Evolutionary conservation across 2,888 invertebrate species (phyloP), one percentile per base, ranked within the genome.

Genomic region (Drosophila demipolita): DNA sequence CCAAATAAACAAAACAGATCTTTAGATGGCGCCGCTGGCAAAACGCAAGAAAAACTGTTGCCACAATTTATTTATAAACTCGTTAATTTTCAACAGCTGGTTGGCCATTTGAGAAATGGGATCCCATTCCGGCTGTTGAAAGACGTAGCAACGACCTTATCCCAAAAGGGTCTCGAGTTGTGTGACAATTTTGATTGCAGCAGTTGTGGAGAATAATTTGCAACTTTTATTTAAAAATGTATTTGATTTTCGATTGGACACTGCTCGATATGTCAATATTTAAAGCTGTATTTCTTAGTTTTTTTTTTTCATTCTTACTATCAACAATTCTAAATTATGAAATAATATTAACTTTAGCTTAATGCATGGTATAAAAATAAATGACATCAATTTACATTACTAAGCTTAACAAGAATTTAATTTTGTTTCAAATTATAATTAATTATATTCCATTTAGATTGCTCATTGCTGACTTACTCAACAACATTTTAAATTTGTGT

Each of bases 41-140:
- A 60, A 63, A 67, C 40, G 63, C 61, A 65, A 50, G 62, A 35
- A 74, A 73, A 73, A 58, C 67, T 82, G 69, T 61, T 69, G 63
- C 52, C 61, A 59, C 59, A 70, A 72, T 73, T 72, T 82, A 82
- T 76, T 81, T 71, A 71, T 78, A 67, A 64, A 59, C 72, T 79
- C 71, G 78, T 80, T 78, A 74, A 81, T 69, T 75, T 67, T 57
- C 38, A 49, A 65, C 61, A 66, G 62, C 36, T 53, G 55, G 58
- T 48, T 23, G 38, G 8, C 12, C 35, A 29, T 33, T 45, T 57
- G 45, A 32, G 23, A 73, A 63, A 73, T 54, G 40, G 20, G 6
- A 20, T 33, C 29, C 57, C 26, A 57, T 73, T 42, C 50, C 20
- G 20, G 35, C 35, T 12, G 45, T 45, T 35, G 17, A 26, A 26